A percentile compares a stretch with the other conserved stretches of the same genome.
These are phyloP conservation scores for Plusia festucae DNA, from an alignment of 2,888 invertebrate species.

Conservation along the genomic window DNA sequence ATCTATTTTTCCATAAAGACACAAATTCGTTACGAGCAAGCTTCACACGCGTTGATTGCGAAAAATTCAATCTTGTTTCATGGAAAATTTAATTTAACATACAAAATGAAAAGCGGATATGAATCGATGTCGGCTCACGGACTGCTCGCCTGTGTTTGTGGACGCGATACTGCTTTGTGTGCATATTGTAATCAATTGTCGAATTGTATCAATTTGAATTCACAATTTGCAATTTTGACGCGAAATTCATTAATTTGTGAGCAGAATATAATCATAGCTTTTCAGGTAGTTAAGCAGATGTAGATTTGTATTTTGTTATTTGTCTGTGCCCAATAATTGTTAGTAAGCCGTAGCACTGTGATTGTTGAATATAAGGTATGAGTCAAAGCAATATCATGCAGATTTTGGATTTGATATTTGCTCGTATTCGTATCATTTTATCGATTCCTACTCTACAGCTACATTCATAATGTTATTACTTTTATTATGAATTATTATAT, in stretches of 20 bases:
- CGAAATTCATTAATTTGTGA: conserved; percentile 82
- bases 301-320: conserved; percentile 32
- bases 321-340: conserved; percentile 4
- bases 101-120: conserved; percentile 89
- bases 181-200: conserved; percentile 88
- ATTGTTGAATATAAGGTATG: background rate
- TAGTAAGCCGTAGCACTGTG: background rate
- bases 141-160: conserved; percentile 87
- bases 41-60: conserved; percentile 85
- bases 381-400: background rate
- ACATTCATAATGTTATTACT: too few species aligned
- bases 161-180: conserved; percentile 83
- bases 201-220: conserved; percentile 85
- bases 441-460: too few species aligned
- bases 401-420: too few species aligned
- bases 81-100: conserved; percentile 90
- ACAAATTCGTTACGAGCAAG: conserved; percentile 72
- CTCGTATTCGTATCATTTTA: too few species aligned
- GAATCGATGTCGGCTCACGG: conserved; percentile 84
- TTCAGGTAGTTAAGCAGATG: conserved; percentile 42
- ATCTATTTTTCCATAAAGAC: conserved; percentile 52
- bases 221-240: conserved; percentile 86
- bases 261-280: conserved; percentile 68
- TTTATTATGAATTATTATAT: too few species aligned
- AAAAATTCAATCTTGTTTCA: conserved; percentile 89